A percentile compares a stretch with the other conserved stretches of the same genome.
Conservation (phyloP, 2,797 vertebrate genomes). For the Neoniphon sammara region DNA sequence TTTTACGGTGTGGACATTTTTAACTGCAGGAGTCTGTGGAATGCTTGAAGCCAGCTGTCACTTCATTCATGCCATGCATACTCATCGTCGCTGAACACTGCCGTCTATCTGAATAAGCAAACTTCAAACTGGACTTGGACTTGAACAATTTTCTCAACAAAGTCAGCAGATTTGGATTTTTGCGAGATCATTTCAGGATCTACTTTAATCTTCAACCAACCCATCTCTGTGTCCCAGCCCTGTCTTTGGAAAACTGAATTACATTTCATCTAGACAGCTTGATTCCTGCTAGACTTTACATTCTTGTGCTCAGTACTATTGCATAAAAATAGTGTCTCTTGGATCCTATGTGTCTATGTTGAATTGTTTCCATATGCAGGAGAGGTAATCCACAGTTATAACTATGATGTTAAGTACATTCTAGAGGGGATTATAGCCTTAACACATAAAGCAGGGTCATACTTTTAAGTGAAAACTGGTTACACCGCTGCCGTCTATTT, state of each 20-base stretch:
- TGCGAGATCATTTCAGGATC: slow-evolving; percentile 15
- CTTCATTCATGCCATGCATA: slow-evolving; percentile 38
- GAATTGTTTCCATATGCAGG: slow-evolving; percentile 13
- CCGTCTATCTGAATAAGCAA: slow-evolving; percentile 22
- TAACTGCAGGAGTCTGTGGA: slow-evolving; percentile 39
- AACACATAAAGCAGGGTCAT: slow-evolving; percentile 35
- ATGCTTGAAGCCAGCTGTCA: slow-evolving; percentile 50
- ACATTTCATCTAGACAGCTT: neutral
- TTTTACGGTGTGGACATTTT: slow-evolving; percentile 46
- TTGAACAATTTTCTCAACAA: neutral
- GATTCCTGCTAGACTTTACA: neutral
- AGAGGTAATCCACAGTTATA: slow-evolving; percentile 13
- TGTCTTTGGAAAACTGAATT: neutral
- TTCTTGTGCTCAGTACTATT: neutral
- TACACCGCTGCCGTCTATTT: slow-evolving; percentile 10
- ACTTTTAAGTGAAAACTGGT: slow-evolving; percentile 32
- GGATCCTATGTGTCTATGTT: neutral
- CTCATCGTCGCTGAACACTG: slow-evolving; percentile 10
- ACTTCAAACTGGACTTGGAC: no score
- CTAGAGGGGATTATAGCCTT: slow-evolving; percentile 36
- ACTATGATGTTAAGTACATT: slow-evolving; percentile 23
- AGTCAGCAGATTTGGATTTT: slow-evolving; percentile 20
- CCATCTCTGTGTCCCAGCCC: slow-evolving; percentile 14
- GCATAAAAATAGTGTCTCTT: neutral
- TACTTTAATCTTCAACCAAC: slow-evolving; percentile 1